Conservation (phyloP, 2,113 vertebrate genomes). For the Pterocles burchelli region DNA sequence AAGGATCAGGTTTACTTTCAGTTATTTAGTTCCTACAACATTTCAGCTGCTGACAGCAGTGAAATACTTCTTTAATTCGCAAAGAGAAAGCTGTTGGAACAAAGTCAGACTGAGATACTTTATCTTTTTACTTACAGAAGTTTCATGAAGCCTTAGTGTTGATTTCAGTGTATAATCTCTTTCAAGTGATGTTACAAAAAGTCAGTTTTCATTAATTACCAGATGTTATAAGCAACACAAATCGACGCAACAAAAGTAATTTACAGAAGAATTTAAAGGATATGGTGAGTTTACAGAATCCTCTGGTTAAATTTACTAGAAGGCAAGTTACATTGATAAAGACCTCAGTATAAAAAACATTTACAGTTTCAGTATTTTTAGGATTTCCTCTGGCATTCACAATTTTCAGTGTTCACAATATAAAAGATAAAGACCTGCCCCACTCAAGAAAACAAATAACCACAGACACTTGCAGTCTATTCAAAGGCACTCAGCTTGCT, state of each 20-base stretch:
- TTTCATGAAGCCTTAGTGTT: not conserved
- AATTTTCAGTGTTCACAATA: not conserved
- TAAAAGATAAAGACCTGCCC: not conserved
- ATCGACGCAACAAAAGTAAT: not conserved
- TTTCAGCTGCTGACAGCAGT: not conserved
- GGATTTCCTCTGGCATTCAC: not conserved
- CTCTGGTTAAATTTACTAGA: not conserved
- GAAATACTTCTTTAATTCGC: not conserved
- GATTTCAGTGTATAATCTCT: not conserved
- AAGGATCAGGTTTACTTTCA: not conserved
- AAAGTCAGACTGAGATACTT: not conserved
- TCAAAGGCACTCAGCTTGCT: not conserved
- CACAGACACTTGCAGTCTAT: not conserved
- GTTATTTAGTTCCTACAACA: not conserved
- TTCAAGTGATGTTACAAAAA: not conserved
- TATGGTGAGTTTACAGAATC: not conserved
- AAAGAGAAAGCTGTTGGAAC: too few relatives aligned
- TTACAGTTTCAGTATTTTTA: not conserved
- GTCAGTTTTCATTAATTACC: not conserved
- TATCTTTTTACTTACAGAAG: not conserved
- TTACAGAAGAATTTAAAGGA: not conserved
- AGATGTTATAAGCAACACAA: not conserved
- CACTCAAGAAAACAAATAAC: not conserved
- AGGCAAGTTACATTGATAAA: not conserved
- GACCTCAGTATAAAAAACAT: not conserved